phyloP scores from a whole-genome alignment of 2,888 invertebrate genomes.

The Morinoia aosen region DNA sequence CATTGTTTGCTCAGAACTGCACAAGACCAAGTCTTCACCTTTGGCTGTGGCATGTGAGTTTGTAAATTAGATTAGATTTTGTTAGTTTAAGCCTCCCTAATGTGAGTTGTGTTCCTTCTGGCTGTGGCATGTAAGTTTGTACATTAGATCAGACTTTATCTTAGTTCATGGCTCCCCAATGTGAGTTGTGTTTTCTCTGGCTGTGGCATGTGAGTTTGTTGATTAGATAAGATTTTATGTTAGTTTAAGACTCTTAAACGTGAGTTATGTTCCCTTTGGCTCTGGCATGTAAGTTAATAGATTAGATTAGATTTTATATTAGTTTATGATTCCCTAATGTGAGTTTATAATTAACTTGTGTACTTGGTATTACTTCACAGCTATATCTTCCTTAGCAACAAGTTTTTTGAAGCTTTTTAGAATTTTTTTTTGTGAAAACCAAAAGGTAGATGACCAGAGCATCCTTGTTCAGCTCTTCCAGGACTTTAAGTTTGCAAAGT shows the following conservation, averaged over 20 bases:
- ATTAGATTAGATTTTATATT: neutral
- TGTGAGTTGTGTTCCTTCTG: conserved; percentile 71
- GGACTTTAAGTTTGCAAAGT: no score
- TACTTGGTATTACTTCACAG: no score
- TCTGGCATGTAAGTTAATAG: conserved; percentile 80
- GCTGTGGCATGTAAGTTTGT: conserved; percentile 82
- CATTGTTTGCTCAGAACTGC: conserved; percentile 82
- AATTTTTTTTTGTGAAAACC: no score
- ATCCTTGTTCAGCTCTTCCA: no score
- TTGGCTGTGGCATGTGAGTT: conserved; percentile 86
- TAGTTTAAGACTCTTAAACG: neutral
- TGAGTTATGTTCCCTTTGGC: no score
- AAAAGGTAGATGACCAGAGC: no score
- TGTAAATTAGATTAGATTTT: neutral
- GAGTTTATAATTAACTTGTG: no score
- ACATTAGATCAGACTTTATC: neutral
- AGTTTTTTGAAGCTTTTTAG: no score
- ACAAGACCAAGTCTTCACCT: conserved; percentile 82
- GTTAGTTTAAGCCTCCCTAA: neutral
- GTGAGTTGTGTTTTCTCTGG: no score
- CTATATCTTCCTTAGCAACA: no score
- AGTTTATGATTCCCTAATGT: neutral
- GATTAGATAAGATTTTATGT: neutral
- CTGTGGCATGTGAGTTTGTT: conserved; percentile 81
- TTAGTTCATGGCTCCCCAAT: neutral